phyloP scores from a whole-genome alignment of 1,140 invertebrate genomes.

The Papilio helenus region DNA sequence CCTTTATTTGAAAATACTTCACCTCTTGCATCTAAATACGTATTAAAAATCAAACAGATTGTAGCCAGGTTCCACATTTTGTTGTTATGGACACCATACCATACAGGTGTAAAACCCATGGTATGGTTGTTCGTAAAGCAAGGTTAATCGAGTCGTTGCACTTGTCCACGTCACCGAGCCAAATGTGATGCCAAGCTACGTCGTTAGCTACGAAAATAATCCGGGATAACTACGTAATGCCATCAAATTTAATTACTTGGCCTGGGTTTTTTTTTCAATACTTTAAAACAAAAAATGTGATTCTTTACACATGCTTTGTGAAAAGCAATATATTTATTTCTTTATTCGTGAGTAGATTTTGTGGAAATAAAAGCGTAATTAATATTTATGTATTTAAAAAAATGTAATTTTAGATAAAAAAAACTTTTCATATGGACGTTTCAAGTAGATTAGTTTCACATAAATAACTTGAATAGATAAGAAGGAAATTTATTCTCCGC shows the following conservation, averaged over 20 bases:
- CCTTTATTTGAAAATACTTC: not conserved
- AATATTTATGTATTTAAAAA: not conserved
- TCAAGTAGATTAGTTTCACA: not conserved
- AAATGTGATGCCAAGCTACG: slow-evolving; percentile 56
- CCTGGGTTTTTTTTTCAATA: slow-evolving; percentile 40
- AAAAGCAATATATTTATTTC: not conserved
- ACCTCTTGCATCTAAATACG: not conserved
- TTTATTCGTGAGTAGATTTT: not conserved
- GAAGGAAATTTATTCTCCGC: not conserved
- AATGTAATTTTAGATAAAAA: not conserved
- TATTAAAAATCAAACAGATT: not conserved
- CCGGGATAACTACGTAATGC: slow-evolving; percentile 38
- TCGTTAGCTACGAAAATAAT: slow-evolving; percentile 45
- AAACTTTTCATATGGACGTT: too few relatives aligned
- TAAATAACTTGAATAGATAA: not conserved
- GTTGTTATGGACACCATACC: not conserved
- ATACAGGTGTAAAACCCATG: not conserved
- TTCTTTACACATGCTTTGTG: not conserved
- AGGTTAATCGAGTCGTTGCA: slow-evolving; percentile 49
- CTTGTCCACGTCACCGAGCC: slow-evolving; percentile 48
- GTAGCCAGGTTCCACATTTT: not conserved
- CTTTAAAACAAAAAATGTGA: slow-evolving; percentile 29
- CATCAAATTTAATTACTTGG: slow-evolving; percentile 26
- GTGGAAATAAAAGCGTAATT: not conserved
- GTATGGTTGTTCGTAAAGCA: slow-evolving; percentile 27